These are phyloP conservation scores for Sylvia borin DNA, from an alignment of 2,797 vertebrate genomes.

Conservation along the genomic window DNA sequence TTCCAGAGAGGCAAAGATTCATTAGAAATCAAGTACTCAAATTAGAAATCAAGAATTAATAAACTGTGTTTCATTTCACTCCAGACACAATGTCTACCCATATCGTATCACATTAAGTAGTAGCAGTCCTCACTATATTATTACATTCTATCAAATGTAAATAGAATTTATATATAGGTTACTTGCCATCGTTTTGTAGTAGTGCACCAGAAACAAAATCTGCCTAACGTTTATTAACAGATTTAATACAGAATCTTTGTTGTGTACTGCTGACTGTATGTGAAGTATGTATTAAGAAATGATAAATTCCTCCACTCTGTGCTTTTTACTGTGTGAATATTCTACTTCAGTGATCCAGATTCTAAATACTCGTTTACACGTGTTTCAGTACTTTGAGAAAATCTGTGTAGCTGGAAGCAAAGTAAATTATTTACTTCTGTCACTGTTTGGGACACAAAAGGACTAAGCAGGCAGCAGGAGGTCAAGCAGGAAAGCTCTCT, in stretches of 20 bases:
- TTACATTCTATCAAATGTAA: not conserved
- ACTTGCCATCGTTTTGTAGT: not conserved
- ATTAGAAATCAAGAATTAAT: not conserved
- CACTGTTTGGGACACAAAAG: too few relatives aligned
- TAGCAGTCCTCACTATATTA: not conserved
- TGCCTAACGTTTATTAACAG: not conserved
- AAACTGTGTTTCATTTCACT: not conserved
- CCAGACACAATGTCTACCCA: not conserved
- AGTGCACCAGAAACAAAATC: not conserved
- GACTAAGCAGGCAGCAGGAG: too few relatives aligned
- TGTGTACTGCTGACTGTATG: not conserved
- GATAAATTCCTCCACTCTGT: fast-evolving
- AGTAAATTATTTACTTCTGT: not conserved
- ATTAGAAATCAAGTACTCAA: not conserved
- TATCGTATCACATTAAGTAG: not conserved
- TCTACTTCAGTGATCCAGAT: not conserved
- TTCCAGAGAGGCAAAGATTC: not conserved
- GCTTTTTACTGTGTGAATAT: not conserved
- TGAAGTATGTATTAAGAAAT: not conserved
- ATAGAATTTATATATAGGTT: not conserved
- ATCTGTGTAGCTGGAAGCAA: not conserved
- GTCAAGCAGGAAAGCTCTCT: too few relatives aligned
- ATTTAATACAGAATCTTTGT: not conserved
- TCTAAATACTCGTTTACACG: not conserved
- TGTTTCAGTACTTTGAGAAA: not conserved